Evolutionary conservation across 2,113 vertebrate species (phyloP).

Genomic region (Eupsittula cactorum): DNA sequence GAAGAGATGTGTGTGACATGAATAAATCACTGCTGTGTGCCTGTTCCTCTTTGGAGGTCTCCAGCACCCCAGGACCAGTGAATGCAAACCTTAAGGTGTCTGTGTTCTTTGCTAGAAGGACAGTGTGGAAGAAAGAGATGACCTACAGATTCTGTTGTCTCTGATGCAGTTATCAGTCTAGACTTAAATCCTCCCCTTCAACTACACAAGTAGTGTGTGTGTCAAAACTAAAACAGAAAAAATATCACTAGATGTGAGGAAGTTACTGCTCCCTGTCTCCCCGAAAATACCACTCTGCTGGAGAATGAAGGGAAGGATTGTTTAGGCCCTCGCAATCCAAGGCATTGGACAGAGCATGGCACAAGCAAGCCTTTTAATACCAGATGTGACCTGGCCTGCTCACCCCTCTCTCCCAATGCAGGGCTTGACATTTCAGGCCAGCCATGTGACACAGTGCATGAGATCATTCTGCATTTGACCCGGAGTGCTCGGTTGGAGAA

Average conservation of each 20-base stretch:
- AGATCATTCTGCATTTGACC: neutral
- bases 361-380: slow-evolving; percentile 4
- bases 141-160: neutral
- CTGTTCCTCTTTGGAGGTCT: neutral
- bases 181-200: neutral
- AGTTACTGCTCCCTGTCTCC: neutral
- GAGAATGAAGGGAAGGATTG: slow-evolving; percentile 40
- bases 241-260: neutral
- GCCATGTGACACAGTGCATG: neutral
- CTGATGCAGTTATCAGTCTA: neutral
- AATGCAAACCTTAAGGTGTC: neutral
- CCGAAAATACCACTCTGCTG: neutral
- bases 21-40: neutral
- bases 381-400: neutral
- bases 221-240: neutral
- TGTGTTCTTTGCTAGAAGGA: neutral
- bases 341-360: neutral
- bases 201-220: neutral
- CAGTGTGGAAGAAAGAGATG: neutral
- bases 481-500: neutral
- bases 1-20: neutral
- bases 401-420: neutral
- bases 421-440: neutral
- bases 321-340: neutral
- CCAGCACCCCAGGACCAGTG: fast-evolving